A percentile compares a stretch with the other conserved stretches of the same genome.
Evolutionary conservation across 2,113 vertebrate genomes (phyloP).

Genomic region (Ctenodactylus gundi): DNA sequence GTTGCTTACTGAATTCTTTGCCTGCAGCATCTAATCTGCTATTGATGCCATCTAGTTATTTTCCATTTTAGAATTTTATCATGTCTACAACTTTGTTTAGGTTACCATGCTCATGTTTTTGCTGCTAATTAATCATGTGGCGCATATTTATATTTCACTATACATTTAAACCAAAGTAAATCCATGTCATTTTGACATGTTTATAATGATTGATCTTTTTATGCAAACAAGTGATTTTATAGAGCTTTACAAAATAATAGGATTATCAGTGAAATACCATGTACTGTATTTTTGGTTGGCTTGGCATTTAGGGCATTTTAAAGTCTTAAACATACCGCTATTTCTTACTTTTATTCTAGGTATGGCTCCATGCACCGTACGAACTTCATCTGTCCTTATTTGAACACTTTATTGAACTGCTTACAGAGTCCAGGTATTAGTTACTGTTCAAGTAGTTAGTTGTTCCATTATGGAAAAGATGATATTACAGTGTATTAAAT

Average conservation of each 20-base stretch:
- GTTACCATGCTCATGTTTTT: constrained; percentile 11
- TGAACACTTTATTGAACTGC: constrained; percentile 98
- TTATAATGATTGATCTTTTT: constrained; percentile 14
- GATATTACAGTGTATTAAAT: background rate
- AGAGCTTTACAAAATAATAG: background rate
- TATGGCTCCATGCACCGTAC: constrained; percentile 99
- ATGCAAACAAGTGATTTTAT: background rate
- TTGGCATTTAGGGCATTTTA: background rate
- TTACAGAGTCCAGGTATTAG: constrained; percentile 96
- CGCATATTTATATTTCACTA: background rate
- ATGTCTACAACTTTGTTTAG: background rate
- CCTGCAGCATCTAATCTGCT: background rate
- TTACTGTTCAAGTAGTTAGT: background rate
- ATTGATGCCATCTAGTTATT: background rate
- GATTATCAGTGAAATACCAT: background rate
- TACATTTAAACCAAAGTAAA: background rate
- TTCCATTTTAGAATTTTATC: background rate
- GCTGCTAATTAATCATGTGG: background rate
- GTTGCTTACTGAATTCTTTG: background rate
- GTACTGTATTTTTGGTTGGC: background rate
- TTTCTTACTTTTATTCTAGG: constrained; percentile 84
- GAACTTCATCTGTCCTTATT: constrained; percentile 98
- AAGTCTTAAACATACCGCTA: background rate
- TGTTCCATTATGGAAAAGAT: background rate
- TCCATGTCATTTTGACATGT: background rate